These are phyloP conservation scores for Agrochola litura DNA, from an alignment of 2,888 invertebrate genomes.

Conservation along the genomic window DNA sequence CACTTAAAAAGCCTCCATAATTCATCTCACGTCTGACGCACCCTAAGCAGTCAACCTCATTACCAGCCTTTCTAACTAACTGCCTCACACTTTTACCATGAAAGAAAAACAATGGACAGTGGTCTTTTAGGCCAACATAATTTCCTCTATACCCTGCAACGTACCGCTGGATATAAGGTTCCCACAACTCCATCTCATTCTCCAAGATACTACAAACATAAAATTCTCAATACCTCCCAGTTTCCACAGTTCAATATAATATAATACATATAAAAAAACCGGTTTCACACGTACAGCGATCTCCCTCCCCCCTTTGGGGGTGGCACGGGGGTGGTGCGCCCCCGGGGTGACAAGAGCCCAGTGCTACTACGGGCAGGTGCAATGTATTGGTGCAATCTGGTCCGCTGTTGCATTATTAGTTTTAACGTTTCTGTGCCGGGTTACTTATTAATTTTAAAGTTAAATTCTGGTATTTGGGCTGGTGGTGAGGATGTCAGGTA, in stretches of 20 bases:
- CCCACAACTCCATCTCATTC: not conserved
- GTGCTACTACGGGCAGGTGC: constrained; percentile 79
- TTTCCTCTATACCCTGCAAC: not conserved
- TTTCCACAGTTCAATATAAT: constrained; percentile 67
- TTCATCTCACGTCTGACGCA: not conserved
- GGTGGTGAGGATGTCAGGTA: not conserved
- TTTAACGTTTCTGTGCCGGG: constrained; percentile 66
- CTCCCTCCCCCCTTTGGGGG: constrained; percentile 64
- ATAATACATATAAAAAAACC: constrained; percentile 82
- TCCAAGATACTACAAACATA: constrained; percentile 46
- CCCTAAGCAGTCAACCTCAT: too few species aligned
- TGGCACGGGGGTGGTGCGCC: constrained; percentile 57
- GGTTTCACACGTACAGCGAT: constrained; percentile 79
- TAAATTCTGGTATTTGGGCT: constrained; percentile 41
- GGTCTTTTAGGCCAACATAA: too few species aligned
- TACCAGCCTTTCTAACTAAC: not conserved
- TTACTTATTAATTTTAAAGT: constrained; percentile 69
- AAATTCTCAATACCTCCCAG: constrained; percentile 60
- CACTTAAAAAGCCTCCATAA: not conserved
- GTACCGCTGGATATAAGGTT: not conserved
- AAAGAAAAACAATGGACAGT: not conserved
- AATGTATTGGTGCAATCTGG: constrained; percentile 84
- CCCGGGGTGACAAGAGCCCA: constrained; percentile 76
- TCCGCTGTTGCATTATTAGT: constrained; percentile 80
- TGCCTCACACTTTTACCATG: not conserved